Base-by-base conservation (phyloP, 2,888 invertebrate species). In the Epinotia demarniana region DNA sequence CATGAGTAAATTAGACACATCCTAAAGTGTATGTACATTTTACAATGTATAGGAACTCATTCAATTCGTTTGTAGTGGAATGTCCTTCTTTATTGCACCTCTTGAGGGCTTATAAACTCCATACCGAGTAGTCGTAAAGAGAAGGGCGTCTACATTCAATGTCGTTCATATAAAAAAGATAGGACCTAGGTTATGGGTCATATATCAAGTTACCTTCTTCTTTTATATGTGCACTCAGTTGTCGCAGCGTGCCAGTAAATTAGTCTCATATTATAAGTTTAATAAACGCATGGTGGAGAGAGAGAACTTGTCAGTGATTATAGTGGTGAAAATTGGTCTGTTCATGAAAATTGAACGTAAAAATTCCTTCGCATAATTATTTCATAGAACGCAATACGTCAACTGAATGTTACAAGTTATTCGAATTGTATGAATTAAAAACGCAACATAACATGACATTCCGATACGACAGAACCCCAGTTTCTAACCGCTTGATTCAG, bases 91-190 rank as follows among this genome's bases (percentile, higher is more conserved):
- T 71, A 66, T 63, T 60, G 64, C 64, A 55, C 18, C 63, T 62
- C 67, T 39, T 3, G 16, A 49, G 63, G 64, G 78, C 87, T 82
- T 86, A 90, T 92, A 92, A 92, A 92, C 91, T 86, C 83, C 80
- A 80, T 87, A 86, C 87, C 80, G 82, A 79, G 85, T 86, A 87
- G 86, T 89, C 91, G 85, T 93, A 92, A 93, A 92, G 90, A 88
- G 81, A 82, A 81, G 84, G 87, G 84, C 87, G 85, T 89, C 89
- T 87, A 83, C 85, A 64, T 23, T 49, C 16, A 3, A 16, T 49
- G 23, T 64, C 16, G n/a, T 53, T 53, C 53, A 5, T 12, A 27
- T 62, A 43, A 13, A 49, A 49, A 27, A 49, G 23, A 16, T 16
- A 27, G n/a, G 11, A 23, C 23, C 19, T 23, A 46, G 64, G 64